phyloP scores from a whole-genome alignment of 2,888 invertebrate species.

The Thereva unica region DNA sequence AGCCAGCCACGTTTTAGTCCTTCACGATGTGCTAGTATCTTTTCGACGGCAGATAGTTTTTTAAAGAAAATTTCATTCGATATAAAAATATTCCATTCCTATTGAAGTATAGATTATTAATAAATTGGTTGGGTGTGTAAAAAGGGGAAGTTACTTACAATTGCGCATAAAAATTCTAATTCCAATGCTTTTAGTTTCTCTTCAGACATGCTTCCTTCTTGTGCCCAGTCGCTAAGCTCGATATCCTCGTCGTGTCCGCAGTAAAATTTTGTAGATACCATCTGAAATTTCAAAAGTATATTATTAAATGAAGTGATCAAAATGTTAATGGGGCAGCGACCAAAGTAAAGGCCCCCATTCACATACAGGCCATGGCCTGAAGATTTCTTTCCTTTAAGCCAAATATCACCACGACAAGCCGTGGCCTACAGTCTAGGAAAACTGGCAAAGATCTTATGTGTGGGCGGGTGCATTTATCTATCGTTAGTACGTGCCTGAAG shows the following conservation, averaged over 20 bases:
- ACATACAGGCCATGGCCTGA: too few species aligned
- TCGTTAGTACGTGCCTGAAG: too few species aligned
- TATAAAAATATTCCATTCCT: constrained; percentile 87
- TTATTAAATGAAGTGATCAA: background rate
- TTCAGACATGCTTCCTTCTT: constrained; percentile 74
- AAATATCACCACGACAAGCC: too few species aligned
- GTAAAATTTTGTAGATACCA: constrained; percentile 95
- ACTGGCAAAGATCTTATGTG: too few species aligned
- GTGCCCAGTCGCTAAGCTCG: constrained; percentile 91
- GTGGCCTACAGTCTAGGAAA: too few species aligned
- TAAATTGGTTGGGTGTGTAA: constrained; percentile 29
- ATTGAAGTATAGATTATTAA: constrained; percentile 24
- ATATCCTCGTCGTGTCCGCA: constrained; percentile 90
- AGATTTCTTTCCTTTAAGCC: too few species aligned
- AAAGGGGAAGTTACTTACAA: constrained; percentile 66
- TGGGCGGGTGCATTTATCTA: too few species aligned
- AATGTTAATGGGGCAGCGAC: too few species aligned
- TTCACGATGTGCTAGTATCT: constrained; percentile 73
- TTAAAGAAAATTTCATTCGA: constrained; percentile 74
- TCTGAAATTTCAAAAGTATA: constrained; percentile 61
- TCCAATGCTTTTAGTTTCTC: constrained; percentile 81
- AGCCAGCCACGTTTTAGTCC: constrained; percentile 76
- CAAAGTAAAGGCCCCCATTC: too few species aligned
- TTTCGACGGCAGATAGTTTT: constrained; percentile 71
- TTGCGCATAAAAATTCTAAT: constrained; percentile 83